phyloP scores from a whole-genome alignment of 2,797 vertebrate species.

The Ficedula albicollis region DNA sequence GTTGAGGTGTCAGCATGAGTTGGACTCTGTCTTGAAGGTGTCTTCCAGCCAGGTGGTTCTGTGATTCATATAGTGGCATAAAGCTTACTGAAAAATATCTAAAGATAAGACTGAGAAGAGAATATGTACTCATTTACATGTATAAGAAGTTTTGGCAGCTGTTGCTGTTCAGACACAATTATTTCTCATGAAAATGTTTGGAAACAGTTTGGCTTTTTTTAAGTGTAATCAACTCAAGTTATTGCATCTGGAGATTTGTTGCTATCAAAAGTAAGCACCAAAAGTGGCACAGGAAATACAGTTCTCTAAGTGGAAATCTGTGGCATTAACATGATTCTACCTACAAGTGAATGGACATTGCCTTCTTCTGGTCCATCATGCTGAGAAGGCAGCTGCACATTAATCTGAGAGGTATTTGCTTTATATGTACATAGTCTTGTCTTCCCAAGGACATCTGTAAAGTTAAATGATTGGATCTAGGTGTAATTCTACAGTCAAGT shows the following conservation, averaged over 20 bases:
- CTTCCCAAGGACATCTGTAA: background rate
- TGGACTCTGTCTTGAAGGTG: background rate
- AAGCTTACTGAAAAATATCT: background rate
- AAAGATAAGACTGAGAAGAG: background rate
- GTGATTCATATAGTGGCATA: background rate
- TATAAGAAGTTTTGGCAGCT: background rate
- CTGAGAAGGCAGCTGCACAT: background rate
- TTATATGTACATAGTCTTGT: background rate
- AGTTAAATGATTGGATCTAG: background rate
- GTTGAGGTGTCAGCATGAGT: background rate
- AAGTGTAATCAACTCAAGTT: background rate
- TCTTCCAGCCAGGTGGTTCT: background rate
- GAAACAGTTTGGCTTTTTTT: background rate
- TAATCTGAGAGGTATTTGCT: background rate
- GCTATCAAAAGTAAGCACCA: background rate
- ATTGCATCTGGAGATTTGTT: background rate
- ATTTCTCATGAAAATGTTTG: background rate
- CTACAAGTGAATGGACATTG: background rate
- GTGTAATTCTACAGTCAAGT: background rate
- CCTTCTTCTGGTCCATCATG: background rate
- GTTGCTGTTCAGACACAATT: background rate
- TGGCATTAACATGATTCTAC: background rate
- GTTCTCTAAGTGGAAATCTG: background rate
- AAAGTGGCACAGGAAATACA: background rate
- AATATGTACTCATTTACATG: background rate